Conservation (phyloP, 2,888 invertebrate species). For the Lochmaea crataegi region DNA sequence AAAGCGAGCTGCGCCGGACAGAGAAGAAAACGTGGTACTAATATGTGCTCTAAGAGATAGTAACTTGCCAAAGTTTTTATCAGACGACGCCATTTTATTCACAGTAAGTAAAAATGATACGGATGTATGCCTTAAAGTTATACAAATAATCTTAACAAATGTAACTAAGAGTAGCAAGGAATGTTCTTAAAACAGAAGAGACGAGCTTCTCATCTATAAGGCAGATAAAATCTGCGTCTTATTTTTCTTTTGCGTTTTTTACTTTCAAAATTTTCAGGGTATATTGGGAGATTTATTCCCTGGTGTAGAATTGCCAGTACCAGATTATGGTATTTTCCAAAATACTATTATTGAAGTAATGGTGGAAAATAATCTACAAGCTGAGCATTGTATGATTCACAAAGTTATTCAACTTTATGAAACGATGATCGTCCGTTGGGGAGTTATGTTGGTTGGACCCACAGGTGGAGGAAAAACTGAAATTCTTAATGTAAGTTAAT, state of each 20-base stretch:
- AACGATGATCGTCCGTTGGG: conserved; percentile 91
- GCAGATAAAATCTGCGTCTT: not conserved
- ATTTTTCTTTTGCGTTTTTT: not conserved
- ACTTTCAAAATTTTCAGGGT: conserved; percentile 67
- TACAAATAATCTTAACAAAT: no score
- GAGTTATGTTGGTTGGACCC: conserved; percentile 92
- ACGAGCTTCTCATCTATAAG: no score
- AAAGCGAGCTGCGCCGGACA: conserved; percentile 86
- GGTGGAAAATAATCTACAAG: conserved; percentile 73
- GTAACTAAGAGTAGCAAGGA: no score
- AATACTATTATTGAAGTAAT: conserved; percentile 71
- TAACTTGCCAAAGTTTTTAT: conserved; percentile 89
- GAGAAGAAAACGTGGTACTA: conserved; percentile 84
- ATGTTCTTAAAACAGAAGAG: no score
- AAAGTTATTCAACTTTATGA: conserved; percentile 90
- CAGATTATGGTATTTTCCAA: conserved; percentile 83
- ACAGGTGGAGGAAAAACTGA: conserved; percentile 89
- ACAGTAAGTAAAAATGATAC: conserved; percentile 63
- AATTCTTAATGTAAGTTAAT: conserved; percentile 72
- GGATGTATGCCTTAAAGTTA: not conserved
- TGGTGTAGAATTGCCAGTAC: conserved; percentile 79
- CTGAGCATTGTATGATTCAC: conserved; percentile 73
- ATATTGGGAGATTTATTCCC: conserved; percentile 93
- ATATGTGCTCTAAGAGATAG: conserved; percentile 89
- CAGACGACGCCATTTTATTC: conserved; percentile 86